These are phyloP conservation scores for Apamea epomidion DNA, from an alignment of 2,888 invertebrate genomes.

Conservation along the genomic window DNA sequence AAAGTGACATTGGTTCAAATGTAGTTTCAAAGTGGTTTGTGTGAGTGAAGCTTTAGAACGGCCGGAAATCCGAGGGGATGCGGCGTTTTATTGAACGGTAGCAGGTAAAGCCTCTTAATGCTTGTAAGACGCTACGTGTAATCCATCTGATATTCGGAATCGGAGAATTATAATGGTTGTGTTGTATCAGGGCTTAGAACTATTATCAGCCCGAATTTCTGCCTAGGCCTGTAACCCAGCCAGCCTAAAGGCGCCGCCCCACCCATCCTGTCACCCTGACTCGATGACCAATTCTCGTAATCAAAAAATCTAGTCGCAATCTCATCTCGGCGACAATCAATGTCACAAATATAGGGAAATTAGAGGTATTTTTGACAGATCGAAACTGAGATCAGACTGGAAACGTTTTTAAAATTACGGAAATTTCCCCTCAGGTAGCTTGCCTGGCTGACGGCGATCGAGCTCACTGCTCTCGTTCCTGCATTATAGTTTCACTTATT, in stretches of 20 bases:
- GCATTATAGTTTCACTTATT: no score
- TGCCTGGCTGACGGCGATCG: neutral
- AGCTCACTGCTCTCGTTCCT: neutral
- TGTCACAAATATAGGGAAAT: neutral
- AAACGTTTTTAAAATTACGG: neutral
- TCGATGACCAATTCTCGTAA: neutral
- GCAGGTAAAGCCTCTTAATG: constrained; percentile 56
- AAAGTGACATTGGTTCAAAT: neutral
- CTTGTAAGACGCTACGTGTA: constrained; percentile 45
- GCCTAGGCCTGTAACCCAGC: neutral
- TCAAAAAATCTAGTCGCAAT: neutral
- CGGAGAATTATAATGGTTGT: constrained; percentile 12
- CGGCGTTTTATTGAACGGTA: constrained; percentile 53
- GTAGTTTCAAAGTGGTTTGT: neutral
- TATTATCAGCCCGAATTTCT: neutral
- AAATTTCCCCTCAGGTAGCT: neutral
- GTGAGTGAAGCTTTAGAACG: constrained; percentile 16
- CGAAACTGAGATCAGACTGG: neutral
- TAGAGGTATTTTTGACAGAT: neutral
- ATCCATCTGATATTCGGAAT: constrained; percentile 50
- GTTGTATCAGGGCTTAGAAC: constrained; percentile 9
- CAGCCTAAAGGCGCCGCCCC: neutral
- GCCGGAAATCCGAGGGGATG: constrained; percentile 34
- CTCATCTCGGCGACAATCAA: neutral
- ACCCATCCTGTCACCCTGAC: neutral